A percentile compares a stretch with the other conserved stretches of the same genome.
Conservation (phyloP, 2,888 invertebrate species). For the Ethmia dodecea region DNA sequence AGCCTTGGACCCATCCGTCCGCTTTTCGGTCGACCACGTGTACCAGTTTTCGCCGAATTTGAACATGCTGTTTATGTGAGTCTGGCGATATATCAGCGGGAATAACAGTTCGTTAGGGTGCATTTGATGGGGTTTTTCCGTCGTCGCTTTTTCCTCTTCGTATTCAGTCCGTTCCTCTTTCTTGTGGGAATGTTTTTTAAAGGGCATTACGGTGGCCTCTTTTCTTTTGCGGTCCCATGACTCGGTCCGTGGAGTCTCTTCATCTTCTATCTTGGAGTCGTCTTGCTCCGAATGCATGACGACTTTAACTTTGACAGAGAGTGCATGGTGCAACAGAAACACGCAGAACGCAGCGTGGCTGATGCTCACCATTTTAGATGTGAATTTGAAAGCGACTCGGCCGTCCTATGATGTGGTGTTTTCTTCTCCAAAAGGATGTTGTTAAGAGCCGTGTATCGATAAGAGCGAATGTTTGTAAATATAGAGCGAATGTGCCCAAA, state of each 20-base stretch:
- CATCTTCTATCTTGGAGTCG: constrained; percentile 52
- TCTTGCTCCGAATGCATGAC: constrained; percentile 61
- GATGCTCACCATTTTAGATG: constrained; percentile 33
- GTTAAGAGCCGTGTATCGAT: constrained; percentile 32
- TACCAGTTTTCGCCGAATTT: constrained; percentile 70
- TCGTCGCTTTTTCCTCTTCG: constrained; percentile 39
- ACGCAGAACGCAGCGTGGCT: constrained; percentile 27
- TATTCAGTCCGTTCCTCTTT: constrained; percentile 36
- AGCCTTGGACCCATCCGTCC: constrained; percentile 55
- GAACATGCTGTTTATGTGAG: constrained; percentile 66
- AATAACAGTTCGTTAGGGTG: constrained; percentile 67
- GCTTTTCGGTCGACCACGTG: constrained; percentile 63
- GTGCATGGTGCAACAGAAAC: constrained; percentile 32
- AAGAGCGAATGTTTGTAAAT: constrained; percentile 54
- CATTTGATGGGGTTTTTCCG: constrained; percentile 39
- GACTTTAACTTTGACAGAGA: constrained; percentile 61
- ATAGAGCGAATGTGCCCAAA: constrained; percentile 8
- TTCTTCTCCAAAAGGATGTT: constrained; percentile 25
- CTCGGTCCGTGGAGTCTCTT: constrained; percentile 35
- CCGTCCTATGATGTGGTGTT: background rate
- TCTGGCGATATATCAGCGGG: constrained; percentile 59
- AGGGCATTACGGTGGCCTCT: constrained; percentile 42
- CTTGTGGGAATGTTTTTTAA: constrained; percentile 36
- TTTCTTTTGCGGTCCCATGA: constrained; percentile 38
- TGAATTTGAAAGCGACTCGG: constrained; percentile 7